Conservation (phyloP, 2,888 invertebrate genomes). For the Synanthedon vespiformis region DNA sequence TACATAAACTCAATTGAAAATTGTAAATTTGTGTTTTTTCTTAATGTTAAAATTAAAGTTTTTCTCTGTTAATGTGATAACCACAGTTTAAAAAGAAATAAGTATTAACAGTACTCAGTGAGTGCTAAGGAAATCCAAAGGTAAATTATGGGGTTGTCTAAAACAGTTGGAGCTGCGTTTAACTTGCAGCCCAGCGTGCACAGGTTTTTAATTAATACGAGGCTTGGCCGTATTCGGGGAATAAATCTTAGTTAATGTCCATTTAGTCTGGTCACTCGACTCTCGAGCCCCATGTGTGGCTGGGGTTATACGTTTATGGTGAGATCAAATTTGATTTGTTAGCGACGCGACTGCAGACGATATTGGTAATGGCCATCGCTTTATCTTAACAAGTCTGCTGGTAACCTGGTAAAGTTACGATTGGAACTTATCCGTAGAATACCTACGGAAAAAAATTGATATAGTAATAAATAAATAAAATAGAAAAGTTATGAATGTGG, state of each 20-base stretch:
- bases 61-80: too few relatives aligned
- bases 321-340: neutral
- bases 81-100: too few relatives aligned
- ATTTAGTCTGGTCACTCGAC: constrained; percentile 49
- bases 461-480: too few relatives aligned
- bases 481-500: too few relatives aligned
- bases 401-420: too few relatives aligned
- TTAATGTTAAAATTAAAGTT: too few relatives aligned
- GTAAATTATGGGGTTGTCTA: constrained; percentile 17
- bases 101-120: too few relatives aligned
- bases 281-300: constrained; percentile 35
- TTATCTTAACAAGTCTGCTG: too few relatives aligned
- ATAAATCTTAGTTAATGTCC: constrained; percentile 69
- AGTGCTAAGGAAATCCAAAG: neutral
- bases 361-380: neutral
- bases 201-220: constrained; percentile 64
- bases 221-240: constrained; percentile 30
- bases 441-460: too few relatives aligned
- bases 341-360: neutral
- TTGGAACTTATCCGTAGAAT: too few relatives aligned
- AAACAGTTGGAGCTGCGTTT: constrained; percentile 30
- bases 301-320: constrained; percentile 8
- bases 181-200: constrained; percentile 21
- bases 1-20: too few relatives aligned
- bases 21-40: too few relatives aligned